Base-by-base conservation (phyloP, 2,797 vertebrate genomes). In the Apogon talboti region DNA sequence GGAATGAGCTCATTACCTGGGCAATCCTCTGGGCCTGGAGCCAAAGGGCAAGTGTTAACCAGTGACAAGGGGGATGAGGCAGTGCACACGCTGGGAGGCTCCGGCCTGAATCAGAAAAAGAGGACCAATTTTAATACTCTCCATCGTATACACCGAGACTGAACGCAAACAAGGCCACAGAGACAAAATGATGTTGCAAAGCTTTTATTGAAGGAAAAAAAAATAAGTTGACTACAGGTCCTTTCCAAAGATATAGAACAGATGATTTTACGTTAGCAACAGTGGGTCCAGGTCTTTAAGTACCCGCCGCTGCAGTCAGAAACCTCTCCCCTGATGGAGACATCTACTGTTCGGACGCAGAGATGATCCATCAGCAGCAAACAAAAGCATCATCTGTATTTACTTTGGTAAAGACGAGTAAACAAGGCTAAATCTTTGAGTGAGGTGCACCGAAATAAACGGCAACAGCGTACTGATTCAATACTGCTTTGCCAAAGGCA, bases 151-250 rank as follows among this genome's bases (percentile, higher is more conserved):
- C 51, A 58, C 33, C 55, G 42, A 78, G 11, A 33, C 7, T 24
- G 11, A 44, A 30, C 45, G 38, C 14, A 56, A 78, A 84, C 21
- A 59, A 51, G 24, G 66, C 58, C 57, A 49, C 19, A 1, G 46
- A 71, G 66, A 60, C 37, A 0, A 0, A 30, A 56, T 50, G 81
- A 61, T 81, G 64, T 72, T 84, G 88, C 84, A 87, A 90, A 91
- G 88, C 84, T 78, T 92, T 92, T 89, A 91, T 91, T 91, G 71
- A 87, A 78, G 74, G 67, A 79, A 66, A 65, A 59, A 55, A 56
- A 71, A 24, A 84, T 64, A 46, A 63, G 42, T 67, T 56, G 66
- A 78, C 67, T 76, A 76, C 71, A 87, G 54, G 60, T 59, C 76
- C 40, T 43, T 71, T 69, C 49, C 56, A 64, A 71, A 81, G 64